These are phyloP conservation scores for Glaucopsyche alexis DNA, from an alignment of 2,888 invertebrate genomes.

Conservation along the genomic window DNA sequence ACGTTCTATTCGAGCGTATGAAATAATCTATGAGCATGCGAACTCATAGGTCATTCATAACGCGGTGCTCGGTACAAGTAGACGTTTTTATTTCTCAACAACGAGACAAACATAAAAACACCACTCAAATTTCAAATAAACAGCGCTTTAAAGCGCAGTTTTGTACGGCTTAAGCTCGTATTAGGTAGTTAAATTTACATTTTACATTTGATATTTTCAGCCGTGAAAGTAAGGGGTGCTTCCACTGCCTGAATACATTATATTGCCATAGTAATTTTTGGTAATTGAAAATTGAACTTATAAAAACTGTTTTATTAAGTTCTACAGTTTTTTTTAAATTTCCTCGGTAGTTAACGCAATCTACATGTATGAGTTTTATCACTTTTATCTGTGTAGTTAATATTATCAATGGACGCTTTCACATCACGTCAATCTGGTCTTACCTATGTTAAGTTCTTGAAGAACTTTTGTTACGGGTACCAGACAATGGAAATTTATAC, in stretches of 20 bases:
- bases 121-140: conserved; percentile 73
- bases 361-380: too few relatives aligned
- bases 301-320: too few relatives aligned
- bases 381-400: too few relatives aligned
- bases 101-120: conserved; percentile 72
- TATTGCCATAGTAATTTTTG: not conserved
- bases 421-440: too few relatives aligned
- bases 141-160: conserved; percentile 67
- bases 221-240: conserved; percentile 62
- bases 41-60: conserved; percentile 73
- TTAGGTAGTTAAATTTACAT: conserved; percentile 79
- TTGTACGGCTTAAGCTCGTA: conserved; percentile 63
- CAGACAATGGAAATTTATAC: too few relatives aligned
- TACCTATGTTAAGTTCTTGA: too few relatives aligned
- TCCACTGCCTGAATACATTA: conserved; percentile 57
- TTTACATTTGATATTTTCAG: conserved; percentile 76
- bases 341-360: conserved; percentile 44
- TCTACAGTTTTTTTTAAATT: conserved; percentile 41
- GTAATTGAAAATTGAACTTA: not conserved
- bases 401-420: too few relatives aligned
- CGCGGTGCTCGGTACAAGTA: conserved; percentile 55
- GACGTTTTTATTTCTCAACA: conserved; percentile 74
- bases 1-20: conserved; percentile 1
- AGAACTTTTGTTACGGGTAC: too few relatives aligned
- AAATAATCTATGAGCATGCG: conserved; percentile 41